Evolutionary conservation across 2,797 vertebrate species (phyloP).

Genomic region (Brachyalestes nurse): DNA sequence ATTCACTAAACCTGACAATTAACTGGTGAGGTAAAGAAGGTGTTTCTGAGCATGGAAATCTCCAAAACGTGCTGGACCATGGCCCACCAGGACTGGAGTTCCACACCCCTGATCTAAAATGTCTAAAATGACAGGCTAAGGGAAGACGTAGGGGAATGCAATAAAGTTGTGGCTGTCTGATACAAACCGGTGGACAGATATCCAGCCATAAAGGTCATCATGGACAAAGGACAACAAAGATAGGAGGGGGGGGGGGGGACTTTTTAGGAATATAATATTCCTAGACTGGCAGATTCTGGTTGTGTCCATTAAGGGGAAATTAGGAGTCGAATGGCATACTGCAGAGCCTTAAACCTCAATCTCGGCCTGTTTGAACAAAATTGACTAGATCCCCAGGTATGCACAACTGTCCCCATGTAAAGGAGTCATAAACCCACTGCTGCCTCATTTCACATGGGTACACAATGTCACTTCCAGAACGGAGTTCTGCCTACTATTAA

Average conservation of each 20-base stretch:
- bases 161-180: too few relatives aligned
- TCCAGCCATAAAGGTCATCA: neutral
- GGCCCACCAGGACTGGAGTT: too few relatives aligned
- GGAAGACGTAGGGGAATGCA: too few relatives aligned
- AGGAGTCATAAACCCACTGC: slow-evolving; percentile 25
- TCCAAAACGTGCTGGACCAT: too few relatives aligned
- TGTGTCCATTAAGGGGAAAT: neutral
- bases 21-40: too few relatives aligned
- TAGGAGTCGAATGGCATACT: neutral
- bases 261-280: neutral
- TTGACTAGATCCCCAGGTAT: slow-evolving; percentile 28
- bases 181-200: too few relatives aligned
- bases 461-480: slow-evolving; percentile 36
- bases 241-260: neutral
- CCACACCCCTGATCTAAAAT: too few relatives aligned
- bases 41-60: too few relatives aligned
- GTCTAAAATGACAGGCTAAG: too few relatives aligned
- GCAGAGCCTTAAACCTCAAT: neutral
- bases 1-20: too few relatives aligned
- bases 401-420: slow-evolving; percentile 9
- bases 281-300: neutral
- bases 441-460: slow-evolving; percentile 48
- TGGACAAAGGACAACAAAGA: neutral
- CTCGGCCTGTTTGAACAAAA: slow-evolving; percentile 15
- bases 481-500: slow-evolving; percentile 29